Percentiles rank a stretch among this genome's conserved stretches.
These are phyloP conservation scores for Zonitis immaculata DNA, from an alignment of 2,888 invertebrate species.

Conservation along the genomic window DNA sequence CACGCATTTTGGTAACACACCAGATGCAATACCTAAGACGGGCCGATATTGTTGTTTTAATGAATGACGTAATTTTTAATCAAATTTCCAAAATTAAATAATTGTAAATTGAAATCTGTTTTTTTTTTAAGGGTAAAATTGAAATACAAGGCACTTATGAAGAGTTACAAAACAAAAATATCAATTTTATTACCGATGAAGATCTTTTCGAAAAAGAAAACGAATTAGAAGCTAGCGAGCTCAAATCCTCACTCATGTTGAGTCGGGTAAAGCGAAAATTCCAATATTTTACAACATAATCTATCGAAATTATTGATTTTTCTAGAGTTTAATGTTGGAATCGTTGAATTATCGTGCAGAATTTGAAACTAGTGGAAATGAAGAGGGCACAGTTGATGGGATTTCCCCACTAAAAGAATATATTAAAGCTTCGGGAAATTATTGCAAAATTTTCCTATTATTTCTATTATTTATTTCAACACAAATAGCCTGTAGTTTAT, in stretches of 20 bases:
- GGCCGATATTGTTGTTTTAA: slow-evolving; percentile 53
- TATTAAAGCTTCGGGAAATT: slow-evolving; percentile 10
- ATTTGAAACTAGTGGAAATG: background rate
- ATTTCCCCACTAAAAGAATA: slow-evolving; percentile 9
- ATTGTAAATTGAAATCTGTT: no score
- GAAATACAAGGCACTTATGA: slow-evolving; percentile 57
- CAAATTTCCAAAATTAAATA: background rate
- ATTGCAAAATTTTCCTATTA: slow-evolving; percentile 4
- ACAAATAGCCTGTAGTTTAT: slow-evolving; percentile 11
- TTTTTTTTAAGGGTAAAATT: slow-evolving; percentile 51
- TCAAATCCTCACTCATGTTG: background rate
- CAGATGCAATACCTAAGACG: slow-evolving; percentile 61
- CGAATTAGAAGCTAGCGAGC: background rate
- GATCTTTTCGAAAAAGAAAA: slow-evolving; percentile 33
- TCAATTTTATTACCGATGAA: slow-evolving; percentile 50
- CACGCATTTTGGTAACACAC: slow-evolving; percentile 65
- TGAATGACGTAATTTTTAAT: slow-evolving; percentile 50
- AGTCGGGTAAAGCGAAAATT: no score
- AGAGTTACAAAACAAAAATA: slow-evolving; percentile 52
- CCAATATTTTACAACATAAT: no score
- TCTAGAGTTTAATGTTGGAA: slow-evolving; percentile 9
- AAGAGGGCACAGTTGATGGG: slow-evolving; percentile 3
- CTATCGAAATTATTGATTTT: background rate
- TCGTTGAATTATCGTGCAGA: background rate
- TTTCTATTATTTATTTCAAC: slow-evolving; percentile 8